phyloP scores from a whole-genome alignment of 2,888 invertebrate species.

The Vanessa cardui region DNA sequence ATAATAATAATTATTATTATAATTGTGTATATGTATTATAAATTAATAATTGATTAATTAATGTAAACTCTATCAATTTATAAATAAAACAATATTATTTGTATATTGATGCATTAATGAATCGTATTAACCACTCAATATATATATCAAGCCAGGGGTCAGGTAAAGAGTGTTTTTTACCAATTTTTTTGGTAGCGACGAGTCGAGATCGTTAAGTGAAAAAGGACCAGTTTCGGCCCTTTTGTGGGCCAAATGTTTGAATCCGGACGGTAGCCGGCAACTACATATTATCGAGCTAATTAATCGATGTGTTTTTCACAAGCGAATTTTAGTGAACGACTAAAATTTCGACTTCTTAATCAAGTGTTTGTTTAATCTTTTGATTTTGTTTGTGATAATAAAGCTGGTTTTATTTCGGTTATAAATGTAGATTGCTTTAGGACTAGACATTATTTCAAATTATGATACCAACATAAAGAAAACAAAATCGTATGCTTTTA shows the following conservation, averaged over 20 bases:
- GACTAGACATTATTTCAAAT: background rate
- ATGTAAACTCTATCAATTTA: background rate
- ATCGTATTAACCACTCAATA: conserved; percentile 53
- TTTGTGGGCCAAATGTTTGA: conserved; percentile 61
- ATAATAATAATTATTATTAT: too few species aligned
- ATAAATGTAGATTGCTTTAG: background rate
- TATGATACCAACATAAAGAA: too few species aligned
- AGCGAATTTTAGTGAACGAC: conserved; percentile 47
- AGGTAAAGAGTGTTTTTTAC: conserved; percentile 72
- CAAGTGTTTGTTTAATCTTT: conserved; percentile 27
- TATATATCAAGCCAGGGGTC: conserved; percentile 49
- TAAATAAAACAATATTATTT: background rate
- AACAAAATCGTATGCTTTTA: too few species aligned
- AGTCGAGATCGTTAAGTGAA: conserved; percentile 73
- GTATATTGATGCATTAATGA: conserved; percentile 1
- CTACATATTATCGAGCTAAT: conserved; percentile 73
- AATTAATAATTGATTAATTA: too few species aligned
- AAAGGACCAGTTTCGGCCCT: conserved; percentile 74
- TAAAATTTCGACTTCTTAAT: conserved; percentile 35
- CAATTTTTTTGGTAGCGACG: conserved; percentile 71
- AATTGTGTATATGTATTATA: too few species aligned
- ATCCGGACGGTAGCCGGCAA: conserved; percentile 63
- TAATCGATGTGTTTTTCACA: conserved; percentile 66
- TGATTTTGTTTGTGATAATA: conserved; percentile 16
- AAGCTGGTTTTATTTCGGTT: background rate